A percentile compares a stretch with the other conserved stretches of the same genome.
Conservation (phyloP, 30 jellyfish, hydroid and myxozoan genomes). For the Clytia hemisphaerica region DNA sequence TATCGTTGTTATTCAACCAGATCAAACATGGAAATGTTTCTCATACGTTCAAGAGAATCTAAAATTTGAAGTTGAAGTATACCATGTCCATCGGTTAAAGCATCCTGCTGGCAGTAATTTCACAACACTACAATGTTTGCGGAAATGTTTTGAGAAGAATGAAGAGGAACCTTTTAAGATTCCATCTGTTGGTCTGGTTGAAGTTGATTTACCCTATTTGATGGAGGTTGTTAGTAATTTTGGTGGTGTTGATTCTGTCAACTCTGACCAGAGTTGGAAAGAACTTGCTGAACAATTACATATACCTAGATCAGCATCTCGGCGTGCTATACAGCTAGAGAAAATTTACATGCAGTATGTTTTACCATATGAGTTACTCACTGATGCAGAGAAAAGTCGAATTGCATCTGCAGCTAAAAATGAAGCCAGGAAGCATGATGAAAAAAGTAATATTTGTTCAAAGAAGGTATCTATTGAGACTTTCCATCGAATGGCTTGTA, state of each 20-base stretch:
- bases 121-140: constrained; percentile 3
- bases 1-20: neutral
- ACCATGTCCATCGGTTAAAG: constrained; percentile 15
- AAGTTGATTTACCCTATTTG: constrained; percentile 24
- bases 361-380: constrained; percentile 18
- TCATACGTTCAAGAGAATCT: constrained; percentile 11
- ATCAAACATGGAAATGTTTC: neutral
- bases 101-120: neutral
- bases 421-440: neutral
- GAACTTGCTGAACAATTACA: constrained; percentile 22
- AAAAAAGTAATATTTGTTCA: neutral
- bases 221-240: constrained; percentile 14
- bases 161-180: neutral
- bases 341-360: constrained; percentile 24
- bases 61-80: neutral
- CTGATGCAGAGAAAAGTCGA: constrained; percentile 1
- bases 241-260: constrained; percentile 39
- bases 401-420: neutral
- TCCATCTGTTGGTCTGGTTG: constrained; percentile 23
- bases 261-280: constrained; percentile 20
- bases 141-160: constrained; percentile 13
- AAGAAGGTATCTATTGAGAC: constrained; percentile 12
- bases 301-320: constrained; percentile 21
- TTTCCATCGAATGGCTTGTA: constrained; percentile 22
- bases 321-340: constrained; percentile 20